These are phyloP conservation scores for Phenganax stokvisi DNA, from an alignment of 92 coral and sea anemone genomes.

Conservation along the genomic window DNA sequence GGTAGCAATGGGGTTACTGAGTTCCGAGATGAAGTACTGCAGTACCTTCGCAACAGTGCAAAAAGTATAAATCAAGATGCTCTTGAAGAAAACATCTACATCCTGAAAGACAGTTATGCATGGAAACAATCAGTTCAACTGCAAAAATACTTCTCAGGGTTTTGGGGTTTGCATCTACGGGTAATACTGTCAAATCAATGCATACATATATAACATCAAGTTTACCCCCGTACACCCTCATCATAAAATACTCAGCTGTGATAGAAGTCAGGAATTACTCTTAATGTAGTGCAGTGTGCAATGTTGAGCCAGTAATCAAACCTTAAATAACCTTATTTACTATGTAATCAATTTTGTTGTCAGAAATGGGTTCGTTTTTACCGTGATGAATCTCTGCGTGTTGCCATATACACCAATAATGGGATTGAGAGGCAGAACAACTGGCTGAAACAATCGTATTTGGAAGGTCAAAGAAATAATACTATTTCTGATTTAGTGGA, in stretches of 20 bases:
- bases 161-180: slow-evolving; percentile 15
- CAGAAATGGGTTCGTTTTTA: slow-evolving; percentile 24
- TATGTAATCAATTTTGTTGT: not conserved
- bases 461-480: slow-evolving; percentile 12
- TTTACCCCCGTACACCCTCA: no score
- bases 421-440: slow-evolving; percentile 20
- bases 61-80: slow-evolving; percentile 4
- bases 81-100: not conserved
- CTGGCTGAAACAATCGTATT: slow-evolving; percentile 17
- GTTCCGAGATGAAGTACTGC: not conserved
- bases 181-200: not conserved
- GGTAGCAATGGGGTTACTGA: slow-evolving; percentile 3
- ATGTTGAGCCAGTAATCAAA: not conserved
- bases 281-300: not conserved
- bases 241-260: no score
- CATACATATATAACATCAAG: no score
- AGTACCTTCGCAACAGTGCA: slow-evolving; percentile 18
- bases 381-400: not conserved
- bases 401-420: slow-evolving; percentile 7
- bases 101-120: not conserved
- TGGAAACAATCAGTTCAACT: slow-evolving; percentile 2
- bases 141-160: slow-evolving; percentile 9
- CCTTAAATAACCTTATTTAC: not conserved
- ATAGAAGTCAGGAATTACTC: not conserved
- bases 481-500: slow-evolving; percentile 4